Percentiles rank a stretch among this genome's conserved stretches.
Conservation (phyloP, 2,113 vertebrate species). For the Dinomys branickii region DNA sequence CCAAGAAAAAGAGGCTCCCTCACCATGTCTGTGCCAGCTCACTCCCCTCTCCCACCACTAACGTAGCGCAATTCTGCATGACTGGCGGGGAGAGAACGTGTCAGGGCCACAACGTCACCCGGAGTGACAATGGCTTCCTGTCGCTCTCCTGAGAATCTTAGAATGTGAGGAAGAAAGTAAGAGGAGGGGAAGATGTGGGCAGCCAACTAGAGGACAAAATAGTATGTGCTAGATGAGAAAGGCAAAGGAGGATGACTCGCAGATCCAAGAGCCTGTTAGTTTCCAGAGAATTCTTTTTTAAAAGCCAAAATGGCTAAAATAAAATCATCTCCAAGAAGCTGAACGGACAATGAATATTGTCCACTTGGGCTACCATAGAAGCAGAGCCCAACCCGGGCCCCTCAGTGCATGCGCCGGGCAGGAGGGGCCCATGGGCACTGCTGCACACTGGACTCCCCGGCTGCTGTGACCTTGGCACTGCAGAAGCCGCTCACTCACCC, state of each 20-base stretch:
- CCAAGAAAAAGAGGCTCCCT: not conserved
- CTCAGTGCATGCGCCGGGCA: not conserved
- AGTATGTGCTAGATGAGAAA: slow-evolving; percentile 1
- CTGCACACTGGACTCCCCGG: not conserved
- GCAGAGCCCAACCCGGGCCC: not conserved
- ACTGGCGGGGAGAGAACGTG: not conserved
- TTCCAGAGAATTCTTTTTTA: slow-evolving; percentile 54
- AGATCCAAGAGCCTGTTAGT: slow-evolving; percentile 71
- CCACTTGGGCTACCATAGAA: not conserved
- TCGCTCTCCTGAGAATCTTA: slow-evolving; percentile 41
- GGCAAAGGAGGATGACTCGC: not conserved
- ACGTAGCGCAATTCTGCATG: not conserved
- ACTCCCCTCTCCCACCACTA: not conserved
- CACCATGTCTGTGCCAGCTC: not conserved
- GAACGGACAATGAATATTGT: not conserved
- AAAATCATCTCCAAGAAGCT: slow-evolving; percentile 69
- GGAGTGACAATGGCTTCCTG: not conserved
- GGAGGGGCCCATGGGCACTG: not conserved
- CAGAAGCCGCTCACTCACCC: not conserved
- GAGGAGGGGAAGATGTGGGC: not conserved
- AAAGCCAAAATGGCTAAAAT: slow-evolving; percentile 42
- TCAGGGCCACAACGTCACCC: not conserved
- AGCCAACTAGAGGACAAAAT: slow-evolving; percentile 50
- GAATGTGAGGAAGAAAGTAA: not conserved
- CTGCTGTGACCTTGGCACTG: not conserved